Conservation (phyloP, 1,140 invertebrate genomes). For the Psix sp. region DNA sequence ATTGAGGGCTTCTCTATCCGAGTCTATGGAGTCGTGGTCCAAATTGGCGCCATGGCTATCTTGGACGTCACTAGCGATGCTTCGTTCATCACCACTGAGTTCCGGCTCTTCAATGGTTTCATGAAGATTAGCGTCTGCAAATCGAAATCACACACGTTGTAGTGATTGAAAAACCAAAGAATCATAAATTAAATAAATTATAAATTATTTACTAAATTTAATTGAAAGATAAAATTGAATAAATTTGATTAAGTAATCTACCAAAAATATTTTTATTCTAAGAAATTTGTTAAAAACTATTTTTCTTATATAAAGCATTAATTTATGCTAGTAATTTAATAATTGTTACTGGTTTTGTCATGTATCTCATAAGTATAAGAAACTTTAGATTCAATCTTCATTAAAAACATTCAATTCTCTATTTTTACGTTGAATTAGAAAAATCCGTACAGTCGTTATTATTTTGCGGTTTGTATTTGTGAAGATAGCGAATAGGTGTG, state of each 20-base stretch:
- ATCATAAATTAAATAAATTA: too few relatives aligned
- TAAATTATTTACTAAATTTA: too few relatives aligned
- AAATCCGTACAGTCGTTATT: conserved; percentile 74
- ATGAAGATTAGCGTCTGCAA: conserved; percentile 78
- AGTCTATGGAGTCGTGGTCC: conserved; percentile 79
- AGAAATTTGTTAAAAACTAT: too few relatives aligned
- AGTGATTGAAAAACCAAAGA: too few relatives aligned
- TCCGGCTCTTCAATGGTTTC: conserved; percentile 75
- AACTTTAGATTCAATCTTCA: background rate
- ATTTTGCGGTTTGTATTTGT: conserved; percentile 71
- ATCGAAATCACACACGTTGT: conserved; percentile 27
- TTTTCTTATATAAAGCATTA: too few relatives aligned
- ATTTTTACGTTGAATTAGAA: background rate
- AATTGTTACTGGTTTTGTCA: too few relatives aligned
- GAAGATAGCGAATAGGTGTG: conserved; percentile 65
- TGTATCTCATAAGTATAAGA: too few relatives aligned
- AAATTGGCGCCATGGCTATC: conserved; percentile 73
- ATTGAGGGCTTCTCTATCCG: conserved; percentile 79
- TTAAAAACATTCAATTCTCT: background rate
- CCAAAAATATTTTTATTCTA: too few relatives aligned
- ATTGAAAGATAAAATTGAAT: too few relatives aligned
- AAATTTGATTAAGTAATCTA: too few relatives aligned
- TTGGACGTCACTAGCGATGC: conserved; percentile 76
- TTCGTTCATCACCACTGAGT: conserved; percentile 77
- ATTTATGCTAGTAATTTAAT: too few relatives aligned